phyloP scores from a whole-genome alignment of 2,797 vertebrate species.

The Chaenodraco wilsoni region DNA sequence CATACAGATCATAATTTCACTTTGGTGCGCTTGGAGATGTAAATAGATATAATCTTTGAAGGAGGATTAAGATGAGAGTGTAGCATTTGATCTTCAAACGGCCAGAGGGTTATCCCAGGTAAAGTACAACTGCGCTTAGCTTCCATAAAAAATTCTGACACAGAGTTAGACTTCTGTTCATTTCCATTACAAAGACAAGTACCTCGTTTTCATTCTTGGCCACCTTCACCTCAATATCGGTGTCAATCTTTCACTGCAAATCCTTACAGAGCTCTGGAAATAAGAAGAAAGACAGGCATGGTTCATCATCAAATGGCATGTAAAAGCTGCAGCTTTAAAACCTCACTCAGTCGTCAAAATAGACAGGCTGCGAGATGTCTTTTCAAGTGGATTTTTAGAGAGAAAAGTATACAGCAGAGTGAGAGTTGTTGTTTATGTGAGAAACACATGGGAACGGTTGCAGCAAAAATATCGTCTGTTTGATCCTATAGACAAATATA shows the following conservation, averaged over 20 bases:
- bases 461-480: conserved; percentile 2
- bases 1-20: conserved; percentile 59
- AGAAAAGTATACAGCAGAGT: conserved; percentile 29
- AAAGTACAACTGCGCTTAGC: conserved; percentile 44
- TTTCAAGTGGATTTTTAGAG: conserved; percentile 40
- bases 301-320: conserved; percentile 66
- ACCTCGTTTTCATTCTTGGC: conserved; percentile 75
- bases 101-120: conserved; percentile 58
- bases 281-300: conserved; percentile 45
- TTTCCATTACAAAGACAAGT: conserved; percentile 81
- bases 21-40: conserved; percentile 61
- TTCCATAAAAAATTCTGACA: conserved; percentile 54
- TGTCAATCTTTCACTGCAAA: conserved; percentile 78
- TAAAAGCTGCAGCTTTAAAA: conserved; percentile 58
- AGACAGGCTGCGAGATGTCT: conserved; percentile 50
- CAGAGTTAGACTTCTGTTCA: conserved; percentile 69
- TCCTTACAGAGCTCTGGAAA: conserved; percentile 71
- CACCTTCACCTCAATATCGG: conserved; percentile 75
- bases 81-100: conserved; percentile 73
- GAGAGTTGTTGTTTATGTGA: conserved; percentile 37
- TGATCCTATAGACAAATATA: conserved; percentile 16
- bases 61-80: conserved; percentile 61
- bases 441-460: conserved; percentile 19
- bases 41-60: conserved; percentile 69
- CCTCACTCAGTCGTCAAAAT: conserved; percentile 50